Conservation (phyloP, 2,113 vertebrate species). For the Grantiella picta region DNA sequence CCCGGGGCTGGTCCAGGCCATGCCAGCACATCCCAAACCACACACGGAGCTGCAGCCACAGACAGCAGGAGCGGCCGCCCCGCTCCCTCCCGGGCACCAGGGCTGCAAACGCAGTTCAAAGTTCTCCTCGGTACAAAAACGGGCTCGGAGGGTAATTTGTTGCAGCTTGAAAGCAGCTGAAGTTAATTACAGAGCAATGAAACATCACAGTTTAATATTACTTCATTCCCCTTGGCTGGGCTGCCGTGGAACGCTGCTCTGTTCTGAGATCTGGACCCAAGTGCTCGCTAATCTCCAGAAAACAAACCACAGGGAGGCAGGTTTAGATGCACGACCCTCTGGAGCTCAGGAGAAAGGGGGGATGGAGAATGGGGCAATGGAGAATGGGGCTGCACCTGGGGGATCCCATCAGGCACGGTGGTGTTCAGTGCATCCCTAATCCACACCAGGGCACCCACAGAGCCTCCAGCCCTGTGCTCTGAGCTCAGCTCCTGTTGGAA, state of each 20-base stretch:
- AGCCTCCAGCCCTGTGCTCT: neutral
- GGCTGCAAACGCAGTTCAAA: neutral
- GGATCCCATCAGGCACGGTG: accelerated
- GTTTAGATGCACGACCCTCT: neutral
- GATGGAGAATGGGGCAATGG: accelerated
- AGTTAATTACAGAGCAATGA: constrained; percentile 19
- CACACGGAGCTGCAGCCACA: neutral
- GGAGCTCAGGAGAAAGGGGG: neutral
- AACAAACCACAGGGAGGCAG: neutral
- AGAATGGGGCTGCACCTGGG: accelerated
- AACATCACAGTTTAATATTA: neutral
- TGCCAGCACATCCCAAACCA: neutral
- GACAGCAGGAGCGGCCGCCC: neutral
- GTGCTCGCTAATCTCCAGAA: neutral
- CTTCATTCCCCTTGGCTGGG: neutral
- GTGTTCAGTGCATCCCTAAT: accelerated
- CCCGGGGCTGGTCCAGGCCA: neutral
- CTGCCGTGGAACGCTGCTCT: neutral
- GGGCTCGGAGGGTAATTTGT: neutral
- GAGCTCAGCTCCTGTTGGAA: neutral
- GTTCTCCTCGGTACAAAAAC: neutral
- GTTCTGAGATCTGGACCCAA: accelerated
- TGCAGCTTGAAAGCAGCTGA: constrained; percentile 14
- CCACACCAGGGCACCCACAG: accelerated
- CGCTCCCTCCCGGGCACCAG: neutral